Evolutionary conservation across 2,797 vertebrate genomes (phyloP), one percentile per base, ranked within the genome.

Genomic region (Sebastes variabilis): DNA sequence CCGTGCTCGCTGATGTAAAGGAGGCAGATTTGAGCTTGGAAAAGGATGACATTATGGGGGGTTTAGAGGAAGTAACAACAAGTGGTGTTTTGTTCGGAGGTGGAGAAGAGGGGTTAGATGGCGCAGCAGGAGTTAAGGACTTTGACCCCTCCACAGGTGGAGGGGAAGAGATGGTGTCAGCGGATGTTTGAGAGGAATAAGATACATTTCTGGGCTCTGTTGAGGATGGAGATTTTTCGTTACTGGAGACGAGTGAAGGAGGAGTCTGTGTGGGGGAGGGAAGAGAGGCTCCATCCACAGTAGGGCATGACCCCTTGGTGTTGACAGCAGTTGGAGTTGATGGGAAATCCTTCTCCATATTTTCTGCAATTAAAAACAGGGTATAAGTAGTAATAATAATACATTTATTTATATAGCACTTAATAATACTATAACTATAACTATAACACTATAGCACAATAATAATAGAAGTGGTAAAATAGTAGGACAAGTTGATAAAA

Each of bases 291-390:
- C 49, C 73, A 61, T 83, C 80, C 58, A 59, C 61, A 66, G 66
- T 72, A 79, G 89, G 79, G 54, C 75, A 30, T 27, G 84, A 77
- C 74, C 64, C 76, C 69, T 77, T 69, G n/a, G 79, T 58, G 59
- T 71, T 75, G 55, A 87, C 80, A 74, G 80, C 38, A 6, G 59
- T 65, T n/a, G 82, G 78, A 29, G 83, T 71, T 75, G 89, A 72
- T 71, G 79, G 36, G 2, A 79, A 67, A 59, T 91, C 80, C 79
- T 92, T 81, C 66, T 95, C 89, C 92, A 92, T 93, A 69, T 89
- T 79, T 38, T 66, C 85, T 89, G 61, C 25, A 87, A 81, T 70
- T 70, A 69, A 66, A 81, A 64, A 84, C 84, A 30, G 4, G 20
- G 3, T 10, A 4, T 36, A 9, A 58, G 24, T 52, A 27, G 69